These are phyloP conservation scores for Poeciliopsis gracilis DNA, from an alignment of 2,797 vertebrate genomes.

Conservation along the genomic window DNA sequence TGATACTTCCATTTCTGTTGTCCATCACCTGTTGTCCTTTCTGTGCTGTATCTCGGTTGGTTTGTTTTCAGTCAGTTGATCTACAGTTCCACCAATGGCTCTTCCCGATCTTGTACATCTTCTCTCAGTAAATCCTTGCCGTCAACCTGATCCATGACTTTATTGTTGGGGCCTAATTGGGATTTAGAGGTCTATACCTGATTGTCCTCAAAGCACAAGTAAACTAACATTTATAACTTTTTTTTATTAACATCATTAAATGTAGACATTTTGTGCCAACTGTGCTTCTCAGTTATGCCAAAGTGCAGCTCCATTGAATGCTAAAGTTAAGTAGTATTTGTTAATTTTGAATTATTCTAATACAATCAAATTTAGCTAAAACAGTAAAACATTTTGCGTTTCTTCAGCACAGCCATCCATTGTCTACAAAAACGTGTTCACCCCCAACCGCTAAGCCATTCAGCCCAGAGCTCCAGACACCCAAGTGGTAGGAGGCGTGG, in stretches of 20 bases:
- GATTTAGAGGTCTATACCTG: not conserved
- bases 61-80: not conserved
- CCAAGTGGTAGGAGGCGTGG: constrained; percentile 54
- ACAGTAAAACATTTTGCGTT: constrained; percentile 17
- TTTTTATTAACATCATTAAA: not conserved
- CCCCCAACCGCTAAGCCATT: constrained; percentile 34
- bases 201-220: not conserved
- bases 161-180: not conserved
- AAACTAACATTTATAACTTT: not conserved
- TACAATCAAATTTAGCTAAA: constrained; percentile 11
- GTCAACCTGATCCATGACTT: not conserved
- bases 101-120: not conserved
- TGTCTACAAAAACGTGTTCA: constrained; percentile 43
- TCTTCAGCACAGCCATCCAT: constrained; percentile 38
- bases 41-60: not conserved
- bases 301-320: not conserved
- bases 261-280: not conserved
- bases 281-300: not conserved
- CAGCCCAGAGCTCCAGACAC: constrained; percentile 62
- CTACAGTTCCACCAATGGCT: not conserved
- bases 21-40: not conserved
- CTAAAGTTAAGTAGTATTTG: not conserved
- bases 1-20: not conserved
- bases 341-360: constrained; percentile 2
- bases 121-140: not conserved